Percentiles rank a stretch among this genome's conserved stretches.
phyloP scores from a whole-genome alignment of 2,888 invertebrate genomes.

The Aspidiotus destructor region DNA sequence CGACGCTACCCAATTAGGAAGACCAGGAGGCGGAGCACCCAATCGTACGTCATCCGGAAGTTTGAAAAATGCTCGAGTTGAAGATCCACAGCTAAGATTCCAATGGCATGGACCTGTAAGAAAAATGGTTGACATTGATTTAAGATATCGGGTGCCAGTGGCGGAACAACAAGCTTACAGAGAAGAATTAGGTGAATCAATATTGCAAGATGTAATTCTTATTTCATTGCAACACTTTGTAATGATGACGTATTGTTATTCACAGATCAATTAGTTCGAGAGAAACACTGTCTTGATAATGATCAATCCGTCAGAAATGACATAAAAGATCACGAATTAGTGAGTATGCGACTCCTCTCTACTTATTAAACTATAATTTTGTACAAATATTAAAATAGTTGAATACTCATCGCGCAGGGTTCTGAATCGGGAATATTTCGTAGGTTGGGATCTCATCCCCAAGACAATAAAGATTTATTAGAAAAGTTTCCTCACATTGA shows the following conservation, averaged over 20 bases:
- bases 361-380: background rate
- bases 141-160: constrained; percentile 54
- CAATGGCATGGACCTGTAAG: constrained; percentile 52
- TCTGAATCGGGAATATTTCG: constrained; percentile 41
- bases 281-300: constrained; percentile 47
- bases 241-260: background rate
- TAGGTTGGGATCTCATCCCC: constrained; percentile 39
- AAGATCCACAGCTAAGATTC: constrained; percentile 57
- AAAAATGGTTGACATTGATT: constrained; percentile 58
- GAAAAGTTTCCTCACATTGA: constrained; percentile 30
- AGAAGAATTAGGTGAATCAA: constrained; percentile 50
- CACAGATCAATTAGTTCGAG: constrained; percentile 52
- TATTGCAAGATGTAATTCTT: background rate
- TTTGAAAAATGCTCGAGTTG: constrained; percentile 42
- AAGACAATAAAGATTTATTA: constrained; percentile 35
- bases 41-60: constrained; percentile 41
- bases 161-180: constrained; percentile 51
- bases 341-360: constrained; percentile 37
- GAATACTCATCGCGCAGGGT: constrained; percentile 25
- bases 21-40: constrained; percentile 64
- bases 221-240: background rate
- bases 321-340: constrained; percentile 50
- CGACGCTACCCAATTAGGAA: constrained; percentile 45
- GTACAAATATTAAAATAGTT: background rate
- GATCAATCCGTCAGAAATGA: constrained; percentile 46